A percentile compares a stretch with the other conserved stretches of the same genome.
Conservation (phyloP, 2,113 vertebrate genomes). For the Scortum barcoo region DNA sequence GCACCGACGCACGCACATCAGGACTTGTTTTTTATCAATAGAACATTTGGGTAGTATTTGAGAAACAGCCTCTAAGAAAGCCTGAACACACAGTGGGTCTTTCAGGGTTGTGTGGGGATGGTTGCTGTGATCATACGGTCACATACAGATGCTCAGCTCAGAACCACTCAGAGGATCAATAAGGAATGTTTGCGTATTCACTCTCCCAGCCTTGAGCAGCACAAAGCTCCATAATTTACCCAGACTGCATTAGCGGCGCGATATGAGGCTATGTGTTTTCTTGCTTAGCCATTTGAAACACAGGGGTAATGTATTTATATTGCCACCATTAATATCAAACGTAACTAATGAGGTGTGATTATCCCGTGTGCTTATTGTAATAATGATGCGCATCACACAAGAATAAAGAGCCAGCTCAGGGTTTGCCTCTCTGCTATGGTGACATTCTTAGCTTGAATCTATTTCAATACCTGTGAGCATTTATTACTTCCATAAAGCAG, state of each 20-base stretch:
- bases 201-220: conserved; percentile 60
- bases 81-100: conserved; percentile 11
- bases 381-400: conserved; percentile 72
- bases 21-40: conserved; percentile 46
- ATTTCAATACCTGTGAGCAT: conserved; percentile 73
- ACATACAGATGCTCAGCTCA: conserved; percentile 45
- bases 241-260: conserved; percentile 69
- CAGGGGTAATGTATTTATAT: conserved; percentile 81
- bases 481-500: conserved; percentile 59
- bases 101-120: conserved; percentile 20
- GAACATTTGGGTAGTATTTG: conserved; percentile 42
- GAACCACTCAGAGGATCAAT: conserved; percentile 71
- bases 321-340: conserved; percentile 84
- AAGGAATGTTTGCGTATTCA: conserved; percentile 64
- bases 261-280: conserved; percentile 72
- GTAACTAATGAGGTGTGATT: conserved; percentile 86
- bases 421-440: conserved; percentile 55
- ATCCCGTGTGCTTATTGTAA: conserved; percentile 77
- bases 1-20: conserved; percentile 7
- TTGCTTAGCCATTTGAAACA: conserved; percentile 75
- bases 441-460: conserved; percentile 62
- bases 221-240: conserved; percentile 79
- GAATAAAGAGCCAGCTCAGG: conserved; percentile 69
- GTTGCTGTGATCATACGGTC: conserved; percentile 45
- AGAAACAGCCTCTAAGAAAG: conserved; percentile 26